Percentiles rank a stretch among this genome's conserved stretches.
These are phyloP conservation scores for Yponomeuta cagnagella DNA, from an alignment of 2,888 invertebrate genomes.

Conservation along the genomic window DNA sequence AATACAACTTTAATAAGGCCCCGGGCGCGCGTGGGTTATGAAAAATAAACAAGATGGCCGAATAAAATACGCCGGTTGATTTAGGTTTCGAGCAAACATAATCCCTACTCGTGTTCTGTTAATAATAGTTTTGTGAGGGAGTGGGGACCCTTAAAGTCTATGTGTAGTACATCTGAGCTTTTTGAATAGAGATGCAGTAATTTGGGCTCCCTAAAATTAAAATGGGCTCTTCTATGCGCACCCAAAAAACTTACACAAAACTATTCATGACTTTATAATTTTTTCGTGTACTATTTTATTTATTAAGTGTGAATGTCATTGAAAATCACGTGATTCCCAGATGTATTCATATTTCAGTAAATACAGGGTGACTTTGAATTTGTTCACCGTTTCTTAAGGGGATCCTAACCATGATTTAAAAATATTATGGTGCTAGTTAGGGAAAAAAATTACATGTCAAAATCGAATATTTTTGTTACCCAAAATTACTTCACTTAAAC, in stretches of 20 bases:
- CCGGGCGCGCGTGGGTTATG: constrained; percentile 38
- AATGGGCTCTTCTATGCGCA: not conserved
- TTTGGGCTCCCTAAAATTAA: not conserved
- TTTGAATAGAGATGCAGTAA: constrained; percentile 5
- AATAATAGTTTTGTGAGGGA: constrained; percentile 29
- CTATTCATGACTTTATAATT: not conserved
- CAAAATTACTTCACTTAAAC: too few species aligned
- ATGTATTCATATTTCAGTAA: not conserved
- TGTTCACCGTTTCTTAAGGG: too few species aligned
- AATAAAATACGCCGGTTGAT: constrained; percentile 32
- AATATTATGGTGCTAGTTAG: too few species aligned
- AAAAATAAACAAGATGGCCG: constrained; percentile 40
- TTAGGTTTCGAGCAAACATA: constrained; percentile 40
- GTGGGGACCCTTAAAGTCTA: not conserved
- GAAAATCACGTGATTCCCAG: not conserved
- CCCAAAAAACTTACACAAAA: not conserved
- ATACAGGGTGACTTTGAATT: too few species aligned
- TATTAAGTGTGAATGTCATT: too few species aligned
- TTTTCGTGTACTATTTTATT: not conserved
- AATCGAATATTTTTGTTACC: too few species aligned
- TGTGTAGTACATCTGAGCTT: not conserved
- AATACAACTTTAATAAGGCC: constrained; percentile 19
- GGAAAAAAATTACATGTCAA: too few species aligned
- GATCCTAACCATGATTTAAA: too few species aligned
- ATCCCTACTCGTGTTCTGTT: constrained; percentile 24